Evolutionary conservation across 2,888 invertebrate genomes (phyloP).

Genomic region (Cylindroiulus punctatus): DNA sequence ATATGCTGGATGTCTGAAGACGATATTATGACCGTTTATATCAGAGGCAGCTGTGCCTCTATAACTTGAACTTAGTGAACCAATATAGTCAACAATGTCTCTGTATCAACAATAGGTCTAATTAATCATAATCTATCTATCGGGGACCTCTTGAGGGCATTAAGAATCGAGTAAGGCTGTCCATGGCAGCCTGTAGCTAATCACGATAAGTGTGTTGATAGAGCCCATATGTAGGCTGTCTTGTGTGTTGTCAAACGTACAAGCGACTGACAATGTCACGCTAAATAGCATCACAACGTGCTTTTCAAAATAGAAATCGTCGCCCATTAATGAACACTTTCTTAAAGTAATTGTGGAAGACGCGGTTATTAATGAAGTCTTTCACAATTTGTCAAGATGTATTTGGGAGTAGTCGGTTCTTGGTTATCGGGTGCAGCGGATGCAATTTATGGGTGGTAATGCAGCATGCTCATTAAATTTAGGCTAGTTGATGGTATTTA

Average conservation of each 20-base stretch:
- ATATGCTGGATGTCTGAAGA: background rate
- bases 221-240: background rate
- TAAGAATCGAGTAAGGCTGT: background rate
- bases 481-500: conserved; percentile 25
- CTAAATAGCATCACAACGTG: conserved; percentile 6
- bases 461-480: conserved; percentile 21
- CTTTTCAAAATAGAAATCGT: conserved; percentile 38
- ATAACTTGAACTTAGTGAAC: background rate
- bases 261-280: conserved; percentile 20
- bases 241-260: background rate
- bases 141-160: background rate
- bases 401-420: background rate
- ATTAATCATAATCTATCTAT: conserved; percentile 23
- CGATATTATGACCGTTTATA: background rate
- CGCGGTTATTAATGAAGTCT: conserved; percentile 38
- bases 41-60: background rate
- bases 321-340: conserved; percentile 42
- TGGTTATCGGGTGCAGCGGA: conserved; percentile 33
- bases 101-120: background rate
- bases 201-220: conserved; percentile 23
- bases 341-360: conserved; percentile 38
- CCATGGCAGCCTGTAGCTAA: background rate
- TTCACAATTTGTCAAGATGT: conserved; percentile 31
- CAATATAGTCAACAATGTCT: too few species aligned
- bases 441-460: conserved; percentile 34